Evolutionary conservation across 2,113 vertebrate genomes (phyloP), one percentile per base, ranked within the genome.

Genomic region (Carassius gibelio): DNA sequence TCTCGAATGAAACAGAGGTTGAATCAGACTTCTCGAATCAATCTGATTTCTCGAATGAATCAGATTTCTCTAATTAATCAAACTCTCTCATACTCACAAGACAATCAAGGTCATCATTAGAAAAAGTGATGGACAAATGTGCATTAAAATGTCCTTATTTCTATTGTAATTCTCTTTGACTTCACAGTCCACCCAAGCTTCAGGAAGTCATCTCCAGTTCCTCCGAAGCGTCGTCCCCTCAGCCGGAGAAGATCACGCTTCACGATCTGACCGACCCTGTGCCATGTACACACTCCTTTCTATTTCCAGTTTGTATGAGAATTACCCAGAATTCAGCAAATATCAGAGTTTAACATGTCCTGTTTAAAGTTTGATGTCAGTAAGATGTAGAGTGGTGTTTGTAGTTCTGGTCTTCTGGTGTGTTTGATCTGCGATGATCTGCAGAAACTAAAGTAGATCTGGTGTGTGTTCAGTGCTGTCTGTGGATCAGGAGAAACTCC

Each of bases 221-320:
- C 10, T 86, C 85, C n/a, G 68, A 77, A 3, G 92, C 91, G 55
- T 94, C 94, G 2, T 94, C 94, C 4, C 93, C 94, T 1, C 90
- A 91, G 80, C 95, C 94, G 0, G 94, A 93, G 85, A 93, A 90
- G 87, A 94, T 95, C 81, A 90, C 64, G 74, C 80, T 95, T 0
- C 90, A 93, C 52, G 95, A 95, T 71, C 94, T 95, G 62, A 91
- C 91, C 3, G 90, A 89, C 38, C 84, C 80, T 26, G 59, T 72
- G 11, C 76, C 90, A 92, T 91, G 93, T 94, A 91, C 8, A 34
- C 10, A 30, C 62, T 66, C 62, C 1, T 61, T 21, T 61, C 57
- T 61, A 0, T n/a, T 10, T 21, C 17, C 19, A 19, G 55, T 19
- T 59, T 21, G 8, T 21, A 59, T 21, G 17, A 68, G 64, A 0